Percentiles rank a stretch among this genome's conserved stretches.
Conservation (phyloP, 2,888 invertebrate species). For the Ditylenchus weischeri region DNA sequence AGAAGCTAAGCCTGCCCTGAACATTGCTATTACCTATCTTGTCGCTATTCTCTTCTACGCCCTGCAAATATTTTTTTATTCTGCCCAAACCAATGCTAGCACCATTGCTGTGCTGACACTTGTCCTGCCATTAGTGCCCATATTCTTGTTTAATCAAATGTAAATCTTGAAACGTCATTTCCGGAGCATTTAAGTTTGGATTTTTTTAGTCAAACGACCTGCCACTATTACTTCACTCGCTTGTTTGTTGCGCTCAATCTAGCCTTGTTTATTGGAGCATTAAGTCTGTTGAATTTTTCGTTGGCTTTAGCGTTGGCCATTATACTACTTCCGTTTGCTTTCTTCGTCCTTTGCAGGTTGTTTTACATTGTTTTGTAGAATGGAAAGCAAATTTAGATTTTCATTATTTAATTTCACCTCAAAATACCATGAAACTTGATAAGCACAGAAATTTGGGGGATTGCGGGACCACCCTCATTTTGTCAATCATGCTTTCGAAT, state of each 20-base stretch:
- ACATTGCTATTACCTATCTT: slow-evolving; percentile 15
- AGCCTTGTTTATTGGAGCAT: slow-evolving; percentile 34
- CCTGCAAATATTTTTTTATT: slow-evolving; percentile 1
- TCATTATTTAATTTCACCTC: no score
- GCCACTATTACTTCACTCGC: slow-evolving; percentile 21
- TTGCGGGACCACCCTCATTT: no score
- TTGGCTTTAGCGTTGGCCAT: slow-evolving; percentile 27
- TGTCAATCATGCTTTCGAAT: no score
- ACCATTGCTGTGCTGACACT: slow-evolving; percentile 8
- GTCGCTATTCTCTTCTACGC: slow-evolving; percentile 15
- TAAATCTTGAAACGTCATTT: neutral
- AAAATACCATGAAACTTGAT: no score
- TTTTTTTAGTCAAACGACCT: slow-evolving; percentile 6
- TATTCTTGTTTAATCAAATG: slow-evolving; percentile 18
- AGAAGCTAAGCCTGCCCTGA: neutral
- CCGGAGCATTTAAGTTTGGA: neutral
- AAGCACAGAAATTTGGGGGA: no score
- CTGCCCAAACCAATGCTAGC: slow-evolving; percentile 1
- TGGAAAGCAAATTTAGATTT: neutral
- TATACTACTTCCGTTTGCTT: slow-evolving; percentile 23
- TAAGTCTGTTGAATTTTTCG: slow-evolving; percentile 45
- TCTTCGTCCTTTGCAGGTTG: slow-evolving; percentile 15
- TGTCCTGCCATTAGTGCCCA: slow-evolving; percentile 9
- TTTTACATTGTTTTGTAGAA: neutral
- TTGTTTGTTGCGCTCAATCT: slow-evolving; percentile 36